Conservation (phyloP, 2,797 vertebrate genomes). For the Smutsia gigantea region DNA sequence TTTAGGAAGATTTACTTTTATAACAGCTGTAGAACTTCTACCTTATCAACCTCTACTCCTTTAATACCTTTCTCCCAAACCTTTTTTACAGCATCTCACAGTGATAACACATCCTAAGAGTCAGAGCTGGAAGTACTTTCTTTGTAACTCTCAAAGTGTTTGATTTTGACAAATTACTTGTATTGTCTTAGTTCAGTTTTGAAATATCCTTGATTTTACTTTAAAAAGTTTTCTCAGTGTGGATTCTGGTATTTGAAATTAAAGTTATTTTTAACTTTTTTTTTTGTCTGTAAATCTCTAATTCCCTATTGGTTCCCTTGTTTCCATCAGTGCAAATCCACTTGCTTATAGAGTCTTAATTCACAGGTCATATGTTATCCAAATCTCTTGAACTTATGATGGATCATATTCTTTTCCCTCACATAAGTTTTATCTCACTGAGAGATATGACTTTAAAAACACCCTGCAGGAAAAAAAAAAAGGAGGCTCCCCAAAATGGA, state of each 20-base stretch:
- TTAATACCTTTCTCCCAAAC: constrained; percentile 65
- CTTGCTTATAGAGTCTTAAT: background rate
- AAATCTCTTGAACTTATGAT: constrained; percentile 9
- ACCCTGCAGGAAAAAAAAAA: rapidly evolving
- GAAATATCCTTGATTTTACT: constrained; percentile 63
- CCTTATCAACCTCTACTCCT: constrained; percentile 74
- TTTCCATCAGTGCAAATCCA: background rate
- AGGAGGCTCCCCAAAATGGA: background rate
- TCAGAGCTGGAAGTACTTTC: constrained; percentile 58
- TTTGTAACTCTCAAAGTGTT: constrained; percentile 60
- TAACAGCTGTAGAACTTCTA: constrained; percentile 61
- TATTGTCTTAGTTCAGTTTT: constrained; percentile 53
- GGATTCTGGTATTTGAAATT: constrained; percentile 38
- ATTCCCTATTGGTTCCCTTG: constrained; percentile 36
- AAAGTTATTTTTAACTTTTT: background rate
- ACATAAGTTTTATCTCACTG: background rate
- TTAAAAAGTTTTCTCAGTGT: constrained; percentile 44
- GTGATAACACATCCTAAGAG: constrained; percentile 66
- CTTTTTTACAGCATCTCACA: constrained; percentile 57
- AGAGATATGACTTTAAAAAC: background rate
- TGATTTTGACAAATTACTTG: constrained; percentile 70
- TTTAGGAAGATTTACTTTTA: constrained; percentile 81
- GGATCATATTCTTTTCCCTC: background rate
- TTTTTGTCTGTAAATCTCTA: background rate
- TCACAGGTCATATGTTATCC: background rate